Evolutionary conservation across 1,140 invertebrate genomes (phyloP).

Genomic region (Drosophila aff.): DNA sequence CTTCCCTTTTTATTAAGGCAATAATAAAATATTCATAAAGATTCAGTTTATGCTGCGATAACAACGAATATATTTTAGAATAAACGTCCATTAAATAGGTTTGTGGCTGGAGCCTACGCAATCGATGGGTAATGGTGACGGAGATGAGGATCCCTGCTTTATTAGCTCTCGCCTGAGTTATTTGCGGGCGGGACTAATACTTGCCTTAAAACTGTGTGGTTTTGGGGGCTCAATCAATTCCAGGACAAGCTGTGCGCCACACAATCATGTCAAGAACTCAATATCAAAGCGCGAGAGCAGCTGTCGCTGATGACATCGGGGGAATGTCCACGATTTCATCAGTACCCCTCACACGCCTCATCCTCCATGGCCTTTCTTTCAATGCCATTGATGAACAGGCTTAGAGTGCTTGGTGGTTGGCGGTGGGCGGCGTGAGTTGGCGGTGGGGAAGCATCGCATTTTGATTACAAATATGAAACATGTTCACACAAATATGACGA

Average conservation of each 20-base stretch:
- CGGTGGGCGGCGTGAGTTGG: neutral
- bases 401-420: constrained; percentile 19
- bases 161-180: constrained; percentile 59
- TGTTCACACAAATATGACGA: constrained; percentile 43
- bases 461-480: constrained; percentile 76
- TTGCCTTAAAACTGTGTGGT: constrained; percentile 19
- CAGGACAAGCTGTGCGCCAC: constrained; percentile 65
- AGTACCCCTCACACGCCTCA: neutral
- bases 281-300: constrained; percentile 75
- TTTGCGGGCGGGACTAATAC: constrained; percentile 47
- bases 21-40: constrained; percentile 84
- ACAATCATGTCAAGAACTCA: constrained; percentile 83
- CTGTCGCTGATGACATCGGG: constrained; percentile 74
- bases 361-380: constrained; percentile 28
- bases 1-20: constrained; percentile 69
- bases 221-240: constrained; percentile 37
- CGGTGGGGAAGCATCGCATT: constrained; percentile 26
- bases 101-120: constrained; percentile 9
- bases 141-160: constrained; percentile 29
- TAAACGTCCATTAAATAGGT: constrained; percentile 59
- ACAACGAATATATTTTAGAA: constrained; percentile 57
- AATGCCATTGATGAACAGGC: constrained; percentile 71
- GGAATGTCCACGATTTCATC: constrained; percentile 32
- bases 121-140: constrained; percentile 11
- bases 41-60: constrained; percentile 69